These are phyloP conservation scores for Aphaenogaster rudis DNA, from an alignment of 1,140 invertebrate species.

Conservation along the genomic window DNA sequence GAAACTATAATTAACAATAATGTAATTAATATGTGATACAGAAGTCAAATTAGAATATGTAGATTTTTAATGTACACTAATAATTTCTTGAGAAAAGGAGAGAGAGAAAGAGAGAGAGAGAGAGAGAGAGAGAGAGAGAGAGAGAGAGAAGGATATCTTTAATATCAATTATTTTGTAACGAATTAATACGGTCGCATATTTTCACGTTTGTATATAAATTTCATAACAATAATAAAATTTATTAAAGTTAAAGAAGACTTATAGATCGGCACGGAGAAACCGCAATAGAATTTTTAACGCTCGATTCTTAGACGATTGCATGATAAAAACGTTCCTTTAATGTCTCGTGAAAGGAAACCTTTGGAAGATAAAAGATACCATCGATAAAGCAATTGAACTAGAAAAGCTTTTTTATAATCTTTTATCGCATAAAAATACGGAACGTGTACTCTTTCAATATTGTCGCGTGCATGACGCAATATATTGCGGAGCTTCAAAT, in stretches of 20 bases:
- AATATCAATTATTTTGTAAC: neutral
- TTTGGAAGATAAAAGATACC: neutral
- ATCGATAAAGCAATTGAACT: neutral
- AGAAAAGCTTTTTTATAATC: neutral
- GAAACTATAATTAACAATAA: too few species aligned
- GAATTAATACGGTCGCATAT: neutral
- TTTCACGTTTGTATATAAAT: neutral
- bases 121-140: neutral
- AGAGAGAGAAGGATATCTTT: neutral
- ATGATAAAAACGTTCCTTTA: neutral
- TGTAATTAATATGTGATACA: too few species aligned
- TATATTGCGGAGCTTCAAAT: conserved; percentile 41
- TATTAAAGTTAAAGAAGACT: neutral
- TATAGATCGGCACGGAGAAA: neutral
- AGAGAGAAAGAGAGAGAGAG: neutral
- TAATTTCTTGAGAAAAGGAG: neutral
- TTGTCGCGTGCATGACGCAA: neutral
- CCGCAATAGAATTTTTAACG: too few species aligned
- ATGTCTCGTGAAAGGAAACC: neutral
- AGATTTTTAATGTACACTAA: neutral
- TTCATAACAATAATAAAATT: neutral
- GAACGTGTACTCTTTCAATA: neutral
- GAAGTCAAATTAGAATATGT: neutral
- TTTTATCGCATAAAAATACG: conserved; percentile 10
- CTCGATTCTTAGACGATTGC: neutral